Base-by-base conservation (phyloP, 2,113 vertebrate genomes). In the Osmerus eperlanus region DNA sequence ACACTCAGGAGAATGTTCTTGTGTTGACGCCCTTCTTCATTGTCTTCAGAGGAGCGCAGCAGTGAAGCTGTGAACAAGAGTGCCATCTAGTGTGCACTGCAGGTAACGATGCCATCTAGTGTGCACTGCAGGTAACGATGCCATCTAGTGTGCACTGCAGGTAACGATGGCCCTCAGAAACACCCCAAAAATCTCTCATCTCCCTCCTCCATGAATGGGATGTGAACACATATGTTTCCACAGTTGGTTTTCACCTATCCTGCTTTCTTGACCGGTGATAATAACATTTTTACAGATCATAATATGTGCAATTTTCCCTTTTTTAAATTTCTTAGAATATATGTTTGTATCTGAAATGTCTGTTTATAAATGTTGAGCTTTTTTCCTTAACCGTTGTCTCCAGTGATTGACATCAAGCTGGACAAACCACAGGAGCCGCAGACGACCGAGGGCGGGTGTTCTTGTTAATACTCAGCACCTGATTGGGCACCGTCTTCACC, bases 351-450 rank as follows among this genome's bases (percentile, higher is more conserved):
- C n/a, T 47, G 4, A 59, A 61, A 23, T 65, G 63, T 73, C 15
- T 64, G 6, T n/a, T 25, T 18, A 23, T 56, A 68, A 12, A 56
- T 25, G 51, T 36, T 52, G 58, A 16, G 55, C 28, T 21, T 51
- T 0, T 68, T 85, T 91, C 92, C 92, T 93, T 93, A 93, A 93
- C 80, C 0, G n/a, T 74, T 56, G 76, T 23, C 67, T 73, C 11
- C 92, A 96, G 95, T 96, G 95, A 95, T 96, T 56, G 93, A 96
- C 93, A 96, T 96, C 90, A 96, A 96, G 87, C 78, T 96, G 92
- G 94, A 95, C 92, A 96, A 95, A 84, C 92, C 92, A 67, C 95
- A 94, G 88, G 95, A 96, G 89, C 92, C 94, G 16, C 91, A 92
- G 9, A 89, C 93, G 65, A 93, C 89, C 1, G 95, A 96, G 82